A percentile compares a stretch with the other conserved stretches of the same genome.
These are phyloP conservation scores for Trichonephila clavata DNA, from an alignment of 1,140 invertebrate species.

Conservation along the genomic window DNA sequence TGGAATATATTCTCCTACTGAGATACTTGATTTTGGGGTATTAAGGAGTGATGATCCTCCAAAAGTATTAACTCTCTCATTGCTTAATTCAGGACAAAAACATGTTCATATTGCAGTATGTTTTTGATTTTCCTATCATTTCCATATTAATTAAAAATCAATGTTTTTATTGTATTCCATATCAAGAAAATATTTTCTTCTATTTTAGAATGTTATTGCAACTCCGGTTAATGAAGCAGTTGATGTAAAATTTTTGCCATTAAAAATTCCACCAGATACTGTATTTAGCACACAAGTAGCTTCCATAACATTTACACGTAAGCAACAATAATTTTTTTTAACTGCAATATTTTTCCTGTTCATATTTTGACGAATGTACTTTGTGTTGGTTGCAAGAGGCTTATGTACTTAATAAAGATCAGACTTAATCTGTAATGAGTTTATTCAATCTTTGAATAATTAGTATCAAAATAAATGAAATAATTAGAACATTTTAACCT, in stretches of 20 bases:
- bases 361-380: too few species aligned
- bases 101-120: slow-evolving; percentile 87
- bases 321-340: slow-evolving; percentile 80
- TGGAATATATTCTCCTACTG: slow-evolving; percentile 89
- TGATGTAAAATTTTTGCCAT: slow-evolving; percentile 82
- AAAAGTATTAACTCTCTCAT: slow-evolving; percentile 85
- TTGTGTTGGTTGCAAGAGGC: too few species aligned
- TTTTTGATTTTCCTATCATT: slow-evolving; percentile 21
- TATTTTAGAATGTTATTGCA: slow-evolving; percentile 83
- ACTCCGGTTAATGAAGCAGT: slow-evolving; percentile 83
- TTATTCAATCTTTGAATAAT: too few species aligned
- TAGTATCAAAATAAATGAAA: too few species aligned
- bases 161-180: slow-evolving; percentile 27
- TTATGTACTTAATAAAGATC: too few species aligned
- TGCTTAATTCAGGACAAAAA: slow-evolving; percentile 88
- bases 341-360: not conserved
- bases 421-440: too few species aligned
- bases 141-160: not conserved
- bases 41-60: slow-evolving; percentile 86
- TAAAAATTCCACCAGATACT: slow-evolving; percentile 85
- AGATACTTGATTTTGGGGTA: slow-evolving; percentile 91
- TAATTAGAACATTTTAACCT: too few species aligned
- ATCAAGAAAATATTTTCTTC: slow-evolving; percentile 60
- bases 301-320: slow-evolving; percentile 86
- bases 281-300: slow-evolving; percentile 86